A percentile compares a stretch with the other conserved stretches of the same genome.
These are phyloP conservation scores for Teinopalpus imperialis DNA, from an alignment of 2,888 invertebrate species.

Conservation along the genomic window DNA sequence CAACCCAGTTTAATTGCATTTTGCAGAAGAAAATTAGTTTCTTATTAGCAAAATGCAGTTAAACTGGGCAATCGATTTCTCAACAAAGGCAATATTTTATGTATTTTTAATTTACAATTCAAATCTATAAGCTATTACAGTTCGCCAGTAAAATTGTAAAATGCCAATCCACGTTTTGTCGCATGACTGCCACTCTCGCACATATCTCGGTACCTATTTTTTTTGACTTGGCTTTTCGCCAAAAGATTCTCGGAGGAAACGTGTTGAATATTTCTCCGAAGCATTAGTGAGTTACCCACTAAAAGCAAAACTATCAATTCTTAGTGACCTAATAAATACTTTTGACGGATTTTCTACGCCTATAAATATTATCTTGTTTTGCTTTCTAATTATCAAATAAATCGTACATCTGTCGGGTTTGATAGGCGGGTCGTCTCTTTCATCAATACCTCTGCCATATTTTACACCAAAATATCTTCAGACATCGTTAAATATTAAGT, in stretches of 20 bases:
- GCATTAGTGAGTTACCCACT: conserved; percentile 18
- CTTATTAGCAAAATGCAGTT: too few species aligned
- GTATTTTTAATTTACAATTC: too few species aligned
- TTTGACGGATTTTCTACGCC: conserved; percentile 10
- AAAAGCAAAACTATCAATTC: conserved; percentile 21
- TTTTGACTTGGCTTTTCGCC: conserved; percentile 22
- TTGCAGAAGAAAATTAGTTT: too few species aligned
- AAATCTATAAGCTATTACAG: too few species aligned
- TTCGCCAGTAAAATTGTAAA: too few species aligned
- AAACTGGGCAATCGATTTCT: too few species aligned
- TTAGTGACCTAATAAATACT: conserved; percentile 22
- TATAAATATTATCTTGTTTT: conserved; percentile 13
- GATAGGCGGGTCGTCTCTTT: too few species aligned
- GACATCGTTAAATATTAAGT: too few species aligned
- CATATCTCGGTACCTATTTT: conserved; percentile 20
- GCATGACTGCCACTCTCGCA: conserved; percentile 13
- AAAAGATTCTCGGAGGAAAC: conserved; percentile 23
- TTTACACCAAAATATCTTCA: too few species aligned
- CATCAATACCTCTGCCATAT: too few species aligned
- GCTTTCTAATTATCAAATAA: conserved; percentile 11
- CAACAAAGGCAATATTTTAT: too few species aligned
- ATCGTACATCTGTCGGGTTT: not conserved
- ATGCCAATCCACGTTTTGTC: conserved; percentile 17
- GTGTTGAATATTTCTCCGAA: conserved; percentile 25
- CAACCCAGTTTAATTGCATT: too few species aligned